A percentile compares a stretch with the other conserved stretches of the same genome.
Evolutionary conservation across 2,113 vertebrate genomes (phyloP).

Genomic region (Oreochromis tanganicae): DNA sequence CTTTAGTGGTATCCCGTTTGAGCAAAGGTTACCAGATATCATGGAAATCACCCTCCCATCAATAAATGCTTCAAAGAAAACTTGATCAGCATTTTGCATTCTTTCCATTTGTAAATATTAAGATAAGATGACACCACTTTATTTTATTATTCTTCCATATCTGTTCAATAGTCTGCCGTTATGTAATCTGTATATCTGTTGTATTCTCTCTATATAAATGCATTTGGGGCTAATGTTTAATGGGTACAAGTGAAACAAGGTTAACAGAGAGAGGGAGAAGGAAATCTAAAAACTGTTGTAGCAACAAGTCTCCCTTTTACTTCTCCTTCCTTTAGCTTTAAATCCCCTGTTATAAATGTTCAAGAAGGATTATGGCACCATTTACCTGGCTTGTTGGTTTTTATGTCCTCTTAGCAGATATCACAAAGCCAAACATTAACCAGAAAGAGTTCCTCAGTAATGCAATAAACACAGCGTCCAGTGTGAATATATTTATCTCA

Average conservation of each 20-base stretch:
- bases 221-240: not conserved
- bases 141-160: not conserved
- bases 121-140: not conserved
- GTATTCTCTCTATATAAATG: not conserved
- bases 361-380: not conserved
- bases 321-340: not conserved
- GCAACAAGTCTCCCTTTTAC: not conserved
- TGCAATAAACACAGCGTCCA: not conserved
- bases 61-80: not conserved
- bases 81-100: not conserved
- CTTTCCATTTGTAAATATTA: not conserved
- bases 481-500: not conserved
- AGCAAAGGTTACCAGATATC: constrained; percentile 39
- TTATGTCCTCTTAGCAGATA: not conserved
- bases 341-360: not conserved
- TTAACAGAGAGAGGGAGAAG: not conserved
- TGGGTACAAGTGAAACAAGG: not conserved
- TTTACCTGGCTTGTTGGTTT: not conserved
- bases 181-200: not conserved
- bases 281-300: not conserved
- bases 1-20: not conserved
- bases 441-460: not conserved
- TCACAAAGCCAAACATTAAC: constrained; percentile 14
- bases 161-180: not conserved
- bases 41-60: not conserved